Conservation (phyloP, 2,797 vertebrate genomes). For the Dipus sagitta region DNA sequence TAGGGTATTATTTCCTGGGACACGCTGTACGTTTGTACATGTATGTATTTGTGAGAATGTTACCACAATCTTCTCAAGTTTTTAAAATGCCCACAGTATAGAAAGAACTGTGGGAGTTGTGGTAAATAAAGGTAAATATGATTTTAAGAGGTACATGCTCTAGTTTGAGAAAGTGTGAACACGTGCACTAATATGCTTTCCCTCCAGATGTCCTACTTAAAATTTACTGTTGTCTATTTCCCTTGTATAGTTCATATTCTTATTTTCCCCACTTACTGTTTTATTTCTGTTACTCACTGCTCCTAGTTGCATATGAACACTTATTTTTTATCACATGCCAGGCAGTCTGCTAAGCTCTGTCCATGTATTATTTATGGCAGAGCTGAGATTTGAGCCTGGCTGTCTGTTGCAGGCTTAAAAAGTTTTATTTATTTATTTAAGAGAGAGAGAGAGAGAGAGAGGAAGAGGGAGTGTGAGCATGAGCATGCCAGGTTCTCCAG, state of each 20-base stretch:
- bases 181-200: not conserved
- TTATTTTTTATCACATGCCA: not conserved
- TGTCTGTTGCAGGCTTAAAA: not conserved
- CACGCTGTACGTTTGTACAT: not conserved
- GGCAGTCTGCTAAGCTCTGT: not conserved
- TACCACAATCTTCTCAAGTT: not conserved
- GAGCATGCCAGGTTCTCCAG: too few species aligned
- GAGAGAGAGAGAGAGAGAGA: too few species aligned
- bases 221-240: not conserved
- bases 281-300: not conserved
- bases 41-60: constrained; percentile 18
- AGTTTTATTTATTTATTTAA: too few species aligned
- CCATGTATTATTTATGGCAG: not conserved
- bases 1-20: not conserved
- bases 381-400: not conserved
- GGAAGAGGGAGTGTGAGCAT: too few species aligned
- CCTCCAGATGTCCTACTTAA: not conserved
- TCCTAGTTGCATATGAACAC: not conserved
- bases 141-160: constrained; percentile 6
- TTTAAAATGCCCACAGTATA: not conserved
- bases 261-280: not conserved
- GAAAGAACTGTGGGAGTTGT: not conserved
- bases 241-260: not conserved
- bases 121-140: not conserved
- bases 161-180: not conserved